Evolutionary conservation across 1,140 invertebrate species (phyloP), one percentile per base, ranked within the genome.

Genomic region (Chironomus tepperi): DNA sequence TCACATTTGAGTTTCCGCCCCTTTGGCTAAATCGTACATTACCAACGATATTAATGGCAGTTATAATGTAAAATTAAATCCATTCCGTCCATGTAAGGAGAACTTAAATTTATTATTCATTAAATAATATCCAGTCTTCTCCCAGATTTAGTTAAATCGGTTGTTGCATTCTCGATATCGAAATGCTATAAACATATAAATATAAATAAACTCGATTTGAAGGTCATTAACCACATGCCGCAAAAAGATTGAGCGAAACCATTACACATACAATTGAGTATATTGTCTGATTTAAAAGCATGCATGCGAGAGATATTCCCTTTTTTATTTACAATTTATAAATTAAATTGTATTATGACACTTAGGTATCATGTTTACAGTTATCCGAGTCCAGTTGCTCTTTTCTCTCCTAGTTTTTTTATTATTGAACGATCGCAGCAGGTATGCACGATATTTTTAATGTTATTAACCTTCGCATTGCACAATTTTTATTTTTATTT

Each of bases 391-490:
- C 47, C 15, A 8, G 47, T 57, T 15, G 9, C n/a, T 57, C 47
- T 15, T 57, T n/a, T 57, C 47, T 47, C 43, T 57, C 47, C 47
- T 57, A 5, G 7, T 8, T 1, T 47, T 47, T 47, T 12, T 15
- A 47, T 12, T 57, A n/a, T 15, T 57, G 47, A 15, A 12, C n/a
- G 47, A n/a, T 57, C 47, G n/a, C n/a, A 57, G 47, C 47, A 57
- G n/a, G 2, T n/a, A 57, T 57, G 24, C 24, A 34, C 47, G 47
- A 15, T 47, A 12, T n/a, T n/a, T 57, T 57, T 57, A 57, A 57
- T 57, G 47, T 57, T 57, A 57, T 12, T 57, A 57, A 57, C 47
- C 47, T 57, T 57, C 47, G 47, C 47, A 57, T 57, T 57, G 47
- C 47, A 57, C 47, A 57, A 57, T 57, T 57, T 15, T 57, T 34